Evolutionary conservation across 2,797 vertebrate species (phyloP), one percentile per base, ranked within the genome.

Genomic region (Syngnathus acus): DNA sequence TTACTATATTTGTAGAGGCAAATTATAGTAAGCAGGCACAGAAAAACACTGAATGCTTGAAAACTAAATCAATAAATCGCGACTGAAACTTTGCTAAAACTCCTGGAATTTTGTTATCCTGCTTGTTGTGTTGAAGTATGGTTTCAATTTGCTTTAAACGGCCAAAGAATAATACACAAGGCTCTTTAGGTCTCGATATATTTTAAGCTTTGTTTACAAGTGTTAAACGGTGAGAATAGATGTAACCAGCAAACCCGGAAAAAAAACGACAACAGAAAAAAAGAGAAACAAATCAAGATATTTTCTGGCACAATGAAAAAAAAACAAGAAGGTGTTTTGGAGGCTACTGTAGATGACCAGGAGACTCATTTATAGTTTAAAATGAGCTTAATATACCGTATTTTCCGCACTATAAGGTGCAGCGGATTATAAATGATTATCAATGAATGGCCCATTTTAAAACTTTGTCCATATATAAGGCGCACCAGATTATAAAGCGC

Each of bases 61-160:
- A 64, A 68, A 54, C 67, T 47, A 67, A 77, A 68, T 79, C 64
- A 70, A 83, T 81, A 74, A 72, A 74, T 62, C 40, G 45, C n/a
- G 60, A 62, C 40, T 43, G 19, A 40, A 64, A 38, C 68, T 54
- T 54, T 65, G 57, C 54, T 62, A 64, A 0, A 10, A 69, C 65
- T 65, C 78, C 67, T 67, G 72, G 55, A 63, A 48, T 38, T 57
- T 32, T 50, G 63, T 64, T 67, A 43, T 64, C 62, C 37, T 63
- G 67, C 62, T 62, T 72, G 53, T 10, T 68, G 65, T 70, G 57
- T 54, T 71, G 67, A 72, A 69, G 62, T 38, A 72, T 55, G n/a
- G 9, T 62, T 74, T 59, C 23, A 73, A 50, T 78, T 73, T 58
- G 45, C 39, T 69, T 63, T 43, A 23, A 68, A 65, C 17, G 37